A percentile compares a stretch with the other conserved stretches of the same genome.
Evolutionary conservation across 2,888 invertebrate genomes (phyloP).

Genomic region (Sympetrum striolatum): DNA sequence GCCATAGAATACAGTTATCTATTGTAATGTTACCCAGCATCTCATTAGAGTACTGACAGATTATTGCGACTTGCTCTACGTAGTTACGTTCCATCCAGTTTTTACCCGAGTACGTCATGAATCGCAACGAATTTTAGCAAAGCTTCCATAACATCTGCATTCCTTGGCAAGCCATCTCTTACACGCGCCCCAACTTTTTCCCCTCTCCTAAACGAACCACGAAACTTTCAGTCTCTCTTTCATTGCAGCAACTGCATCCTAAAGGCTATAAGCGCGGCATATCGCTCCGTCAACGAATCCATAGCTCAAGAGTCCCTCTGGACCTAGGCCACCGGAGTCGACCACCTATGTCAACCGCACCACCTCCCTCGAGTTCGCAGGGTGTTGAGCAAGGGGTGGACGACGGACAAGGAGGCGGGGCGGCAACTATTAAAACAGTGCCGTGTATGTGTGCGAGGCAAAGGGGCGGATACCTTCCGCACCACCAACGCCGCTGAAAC

Average conservation of each 20-base stretch:
- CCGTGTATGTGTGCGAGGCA: background rate
- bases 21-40: no score
- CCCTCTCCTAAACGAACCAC: no score
- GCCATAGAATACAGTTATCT: no score
- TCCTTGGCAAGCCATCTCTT: no score
- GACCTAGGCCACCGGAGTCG: constrained; percentile 16
- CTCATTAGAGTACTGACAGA: no score
- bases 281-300: background rate
- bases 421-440: background rate
- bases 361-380: background rate
- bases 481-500: background rate
- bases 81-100: no score
- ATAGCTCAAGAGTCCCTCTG: background rate
- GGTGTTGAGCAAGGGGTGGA: background rate
- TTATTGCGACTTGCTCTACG: no score
- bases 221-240: background rate
- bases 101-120: no score
- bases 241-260: background rate
- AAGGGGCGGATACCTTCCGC: background rate
- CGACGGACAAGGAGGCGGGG: background rate
- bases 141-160: no score
- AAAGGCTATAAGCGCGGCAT: background rate
- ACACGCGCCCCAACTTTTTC: no score
- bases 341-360: background rate
- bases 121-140: no score